Evolutionary conservation across 2,888 invertebrate species (phyloP), one percentile per base, ranked within the genome.

Genomic region (Phaonia tiefii): DNA sequence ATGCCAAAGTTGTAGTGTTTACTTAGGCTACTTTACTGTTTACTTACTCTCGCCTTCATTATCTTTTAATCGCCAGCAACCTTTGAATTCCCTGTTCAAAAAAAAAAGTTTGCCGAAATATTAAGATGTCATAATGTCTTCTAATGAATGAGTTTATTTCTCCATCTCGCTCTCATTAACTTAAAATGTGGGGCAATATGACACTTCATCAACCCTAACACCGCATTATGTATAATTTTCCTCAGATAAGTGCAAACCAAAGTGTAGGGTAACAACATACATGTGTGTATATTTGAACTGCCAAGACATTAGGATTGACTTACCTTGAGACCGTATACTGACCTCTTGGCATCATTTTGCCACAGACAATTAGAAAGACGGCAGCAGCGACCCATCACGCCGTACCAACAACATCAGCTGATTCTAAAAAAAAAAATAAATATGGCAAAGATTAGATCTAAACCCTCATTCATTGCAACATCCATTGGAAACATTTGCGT

Each of bases 251-350:
- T n/a, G n/a, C n/a, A n/a, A n/a, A n/a, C n/a, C n/a, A n/a, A n/a
- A n/a, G n/a, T n/a, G 49, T 49, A 49, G 49, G 49, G 49, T 49
- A 49, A 10, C 10, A 37, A 37, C 5, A 4, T 37, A 37, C 37
- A 37, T 37, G 37, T 7, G 4, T 4, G n/a, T n/a, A n/a, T n/a
- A 10, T 37, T 37, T 10, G 10, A 10, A 11, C 49, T 49, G 49
- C 15, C n/a, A 58, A 58, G n/a, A 31, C 37, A 31, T 17, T 60
- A 42, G 37, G 63, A 63, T 17, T 60, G 42, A 67, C 26, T 77
- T 71, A 75, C 80, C 80, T 81, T 81, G 77, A 81, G 77, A 77
- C 37, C 51, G 71, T 71, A 67, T 75, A 46, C 74, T 77, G 80
- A 81, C 80, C 80, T 51, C 26, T 54, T 75, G 77, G 71, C 77